Conservation (phyloP, 1,140 invertebrate species). For the Cotesia chilonis region DNA sequence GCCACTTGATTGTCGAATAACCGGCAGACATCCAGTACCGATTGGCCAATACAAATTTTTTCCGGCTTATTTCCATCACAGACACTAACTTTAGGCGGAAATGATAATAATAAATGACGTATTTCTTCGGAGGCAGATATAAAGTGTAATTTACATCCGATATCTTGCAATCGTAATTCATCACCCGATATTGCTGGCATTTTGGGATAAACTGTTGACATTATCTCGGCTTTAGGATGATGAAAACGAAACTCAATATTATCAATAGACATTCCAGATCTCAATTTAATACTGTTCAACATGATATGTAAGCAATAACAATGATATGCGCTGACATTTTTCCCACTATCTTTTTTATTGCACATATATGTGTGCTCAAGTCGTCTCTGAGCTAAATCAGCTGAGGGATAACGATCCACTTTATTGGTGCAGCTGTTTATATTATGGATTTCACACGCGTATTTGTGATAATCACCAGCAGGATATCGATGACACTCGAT, state of each 20-base stretch:
- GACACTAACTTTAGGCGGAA: constrained; percentile 60
- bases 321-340: constrained; percentile 51
- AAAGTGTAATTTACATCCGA: constrained; percentile 62
- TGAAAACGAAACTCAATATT: constrained; percentile 61
- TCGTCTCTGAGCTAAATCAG: constrained; percentile 1
- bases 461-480: constrained; percentile 48
- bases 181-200: constrained; percentile 47
- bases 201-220: constrained; percentile 46
- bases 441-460: constrained; percentile 10
- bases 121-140: constrained; percentile 60
- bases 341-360: constrained; percentile 41
- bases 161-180: constrained; percentile 55
- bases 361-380: constrained; percentile 20
- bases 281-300: constrained; percentile 49
- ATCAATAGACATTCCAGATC: constrained; percentile 42
- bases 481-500: constrained; percentile 51
- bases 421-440: constrained; percentile 23
- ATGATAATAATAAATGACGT: constrained; percentile 54
- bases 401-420: constrained; percentile 20
- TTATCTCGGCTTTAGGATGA: constrained; percentile 62
- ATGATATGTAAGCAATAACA: constrained; percentile 54
- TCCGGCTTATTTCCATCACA: constrained; percentile 48
- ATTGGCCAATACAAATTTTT: constrained; percentile 50
- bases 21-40: constrained; percentile 48
- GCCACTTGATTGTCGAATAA: constrained; percentile 45